Conservation (phyloP, 2,113 vertebrate genomes). For the Cinclus cinclus region DNA sequence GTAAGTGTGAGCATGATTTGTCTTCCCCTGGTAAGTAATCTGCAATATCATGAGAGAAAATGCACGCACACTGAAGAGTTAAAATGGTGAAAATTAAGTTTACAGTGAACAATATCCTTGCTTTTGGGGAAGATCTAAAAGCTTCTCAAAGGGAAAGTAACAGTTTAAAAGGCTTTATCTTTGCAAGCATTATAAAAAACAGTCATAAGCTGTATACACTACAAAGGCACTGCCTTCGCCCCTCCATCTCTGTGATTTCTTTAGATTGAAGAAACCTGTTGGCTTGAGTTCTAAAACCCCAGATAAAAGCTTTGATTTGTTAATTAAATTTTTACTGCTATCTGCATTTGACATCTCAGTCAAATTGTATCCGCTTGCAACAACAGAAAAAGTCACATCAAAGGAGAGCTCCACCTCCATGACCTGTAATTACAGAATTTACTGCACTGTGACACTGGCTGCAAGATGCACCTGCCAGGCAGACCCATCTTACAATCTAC, state of each 20-base stretch:
- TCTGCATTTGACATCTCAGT: slow-evolving; percentile 77
- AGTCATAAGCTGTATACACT: neutral
- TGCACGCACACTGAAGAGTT: neutral
- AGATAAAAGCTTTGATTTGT: slow-evolving; percentile 79
- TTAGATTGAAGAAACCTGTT: slow-evolving; percentile 74
- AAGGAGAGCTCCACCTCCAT: slow-evolving; percentile 58
- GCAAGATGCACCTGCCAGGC: slow-evolving; percentile 68
- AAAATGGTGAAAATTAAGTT: neutral
- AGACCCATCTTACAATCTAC: neutral
- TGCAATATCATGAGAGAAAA: neutral
- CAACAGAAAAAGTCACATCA: slow-evolving; percentile 74
- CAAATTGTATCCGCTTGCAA: slow-evolving; percentile 73
- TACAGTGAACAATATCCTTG: neutral
- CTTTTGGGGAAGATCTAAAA: slow-evolving; percentile 12
- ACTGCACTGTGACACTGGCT: slow-evolving; percentile 59
- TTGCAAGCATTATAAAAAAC: slow-evolving; percentile 34
- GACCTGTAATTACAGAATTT: slow-evolving; percentile 76
- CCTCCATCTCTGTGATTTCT: slow-evolving; percentile 41
- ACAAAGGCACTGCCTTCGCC: slow-evolving; percentile 62
- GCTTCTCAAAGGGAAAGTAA: slow-evolving; percentile 14
- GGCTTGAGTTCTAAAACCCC: slow-evolving; percentile 75
- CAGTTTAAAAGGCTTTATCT: slow-evolving; percentile 51
- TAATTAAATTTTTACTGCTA: slow-evolving; percentile 82
- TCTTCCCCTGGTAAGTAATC: neutral
- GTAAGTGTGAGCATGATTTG: accelerated